Evolutionary conservation across 2,797 vertebrate species (phyloP), one percentile per base, ranked within the genome.

Genomic region (Chlorospingus flavigularis): DNA sequence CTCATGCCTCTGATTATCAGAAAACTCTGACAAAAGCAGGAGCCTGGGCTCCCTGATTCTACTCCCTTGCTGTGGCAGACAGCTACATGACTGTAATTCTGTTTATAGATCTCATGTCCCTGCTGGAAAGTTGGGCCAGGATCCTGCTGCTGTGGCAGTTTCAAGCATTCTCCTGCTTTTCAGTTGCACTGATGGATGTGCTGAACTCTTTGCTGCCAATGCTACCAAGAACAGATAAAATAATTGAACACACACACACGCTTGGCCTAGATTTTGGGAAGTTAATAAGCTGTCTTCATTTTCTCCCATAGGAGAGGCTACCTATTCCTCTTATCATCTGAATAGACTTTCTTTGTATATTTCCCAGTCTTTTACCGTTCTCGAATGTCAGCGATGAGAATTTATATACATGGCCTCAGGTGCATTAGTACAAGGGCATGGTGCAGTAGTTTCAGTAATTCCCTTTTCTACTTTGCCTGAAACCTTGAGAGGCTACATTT

Each of bases 401-500:
- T 90, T 86, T 85, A 48, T 74, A 55, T 53, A 18, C 63, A 63
- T 13, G 43, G 55, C 65, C 61, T 86, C 30, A 51, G 63, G 67
- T 76, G 63, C 66, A 60, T 79, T 79, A 62, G 40, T 66, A 55
- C 23, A 11, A 80, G 20, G 43, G 48, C 45, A 92, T 60, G 48
- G 37, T 88, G 85, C 57, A 88, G n/a, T 55, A 66, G 40, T 90
- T 94, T 91, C 68, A 88, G 30, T 67, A 90, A 86, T 79, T 92
- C 71, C 40, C 28, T 77, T 70, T 76, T 62, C 33, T 86, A 17
- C 61, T 74, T 83, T 86, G 61, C 50, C 70, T 54, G 50, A 88
- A 88, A 86, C 9, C 39, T 74, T 60, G 15, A 57, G 62, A 81
- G 28, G 45, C 65, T 72, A 16, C 39, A 43, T 81, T 88, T 88